Evolutionary conservation across 2,888 invertebrate genomes (phyloP).

Genomic region (Sarcophaga carnaria): DNA sequence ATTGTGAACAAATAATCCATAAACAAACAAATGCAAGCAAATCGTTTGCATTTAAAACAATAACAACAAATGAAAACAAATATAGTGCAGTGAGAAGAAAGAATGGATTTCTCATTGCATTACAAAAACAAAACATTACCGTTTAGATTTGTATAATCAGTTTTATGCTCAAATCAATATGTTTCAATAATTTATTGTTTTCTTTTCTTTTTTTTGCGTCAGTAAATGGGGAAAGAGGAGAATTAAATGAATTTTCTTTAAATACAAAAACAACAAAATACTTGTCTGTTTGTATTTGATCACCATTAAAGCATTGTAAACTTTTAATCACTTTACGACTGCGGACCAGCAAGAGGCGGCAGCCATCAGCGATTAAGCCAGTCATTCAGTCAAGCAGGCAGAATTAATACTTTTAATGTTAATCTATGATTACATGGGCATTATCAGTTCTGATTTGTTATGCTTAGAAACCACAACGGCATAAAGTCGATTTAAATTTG

Average conservation of each 20-base stretch:
- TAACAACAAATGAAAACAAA: not conserved
- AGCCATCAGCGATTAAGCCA: too few relatives aligned
- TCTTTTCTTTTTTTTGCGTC: not conserved
- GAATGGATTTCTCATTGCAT: not conserved
- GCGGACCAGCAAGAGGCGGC: not conserved
- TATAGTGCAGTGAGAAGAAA: not conserved
- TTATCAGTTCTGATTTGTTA: not conserved
- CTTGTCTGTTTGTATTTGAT: not conserved
- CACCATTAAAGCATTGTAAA: not conserved
- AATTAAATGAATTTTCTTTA: not conserved
- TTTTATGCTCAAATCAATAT: not conserved
- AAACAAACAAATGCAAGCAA: not conserved
- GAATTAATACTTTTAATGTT: slow-evolving; percentile 9
- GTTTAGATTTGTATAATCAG: not conserved
- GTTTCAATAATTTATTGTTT: not conserved
- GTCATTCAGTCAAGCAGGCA: not conserved
- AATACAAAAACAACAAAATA: not conserved
- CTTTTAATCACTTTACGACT: not conserved
- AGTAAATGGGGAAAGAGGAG: too few relatives aligned
- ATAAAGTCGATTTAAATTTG: not conserved
- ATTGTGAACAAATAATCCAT: not conserved
- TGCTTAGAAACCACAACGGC: not conserved
- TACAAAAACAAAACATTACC: not conserved
- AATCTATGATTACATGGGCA: slow-evolving; percentile 17
- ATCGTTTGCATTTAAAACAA: not conserved